A percentile compares a stretch with the other conserved stretches of the same genome.
Conservation (phyloP, 1,140 invertebrate species). For the Dysdera silvatica region DNA sequence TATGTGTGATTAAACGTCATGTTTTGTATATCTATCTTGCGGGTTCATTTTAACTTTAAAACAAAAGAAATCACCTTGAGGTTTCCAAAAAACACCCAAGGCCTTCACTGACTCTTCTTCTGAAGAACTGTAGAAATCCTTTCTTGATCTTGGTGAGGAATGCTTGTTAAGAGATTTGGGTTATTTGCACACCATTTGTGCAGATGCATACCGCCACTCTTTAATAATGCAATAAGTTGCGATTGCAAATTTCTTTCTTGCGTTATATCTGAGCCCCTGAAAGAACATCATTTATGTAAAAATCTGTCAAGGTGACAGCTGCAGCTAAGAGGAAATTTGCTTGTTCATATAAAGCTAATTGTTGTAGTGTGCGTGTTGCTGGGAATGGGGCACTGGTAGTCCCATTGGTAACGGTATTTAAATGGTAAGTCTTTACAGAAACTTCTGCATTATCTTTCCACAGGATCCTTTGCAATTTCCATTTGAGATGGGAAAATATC, state of each 20-base stretch:
- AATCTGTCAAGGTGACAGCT: conserved; percentile 31
- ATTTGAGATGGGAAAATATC: conserved; percentile 37
- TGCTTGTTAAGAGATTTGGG: not conserved
- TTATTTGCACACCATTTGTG: not conserved
- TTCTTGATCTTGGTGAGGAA: too few species aligned
- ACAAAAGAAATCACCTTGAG: too few species aligned
- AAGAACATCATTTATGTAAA: conserved; percentile 38
- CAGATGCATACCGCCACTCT: conserved; percentile 9
- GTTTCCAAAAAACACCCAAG: too few species aligned
- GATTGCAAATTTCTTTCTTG: conserved; percentile 25
- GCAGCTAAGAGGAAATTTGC: too few species aligned
- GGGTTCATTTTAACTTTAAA: too few species aligned
- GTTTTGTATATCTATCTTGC: too few species aligned
- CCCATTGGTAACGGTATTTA: conserved; percentile 41
- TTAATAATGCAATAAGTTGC: conserved; percentile 29
- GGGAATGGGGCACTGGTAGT: conserved; percentile 36
- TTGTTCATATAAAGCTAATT: conserved; percentile 35
- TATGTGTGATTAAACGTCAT: too few species aligned
- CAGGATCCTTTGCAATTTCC: conserved; percentile 35
- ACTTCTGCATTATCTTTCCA: conserved; percentile 30
- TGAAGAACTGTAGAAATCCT: too few species aligned
- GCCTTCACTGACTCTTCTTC: too few species aligned
- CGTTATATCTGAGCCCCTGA: conserved; percentile 23
- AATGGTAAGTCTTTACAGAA: conserved; percentile 31
- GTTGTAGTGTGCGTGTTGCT: conserved; percentile 35